Conservation (phyloP, 1,140 invertebrate species). For the Akabosia matsudoensis region DNA sequence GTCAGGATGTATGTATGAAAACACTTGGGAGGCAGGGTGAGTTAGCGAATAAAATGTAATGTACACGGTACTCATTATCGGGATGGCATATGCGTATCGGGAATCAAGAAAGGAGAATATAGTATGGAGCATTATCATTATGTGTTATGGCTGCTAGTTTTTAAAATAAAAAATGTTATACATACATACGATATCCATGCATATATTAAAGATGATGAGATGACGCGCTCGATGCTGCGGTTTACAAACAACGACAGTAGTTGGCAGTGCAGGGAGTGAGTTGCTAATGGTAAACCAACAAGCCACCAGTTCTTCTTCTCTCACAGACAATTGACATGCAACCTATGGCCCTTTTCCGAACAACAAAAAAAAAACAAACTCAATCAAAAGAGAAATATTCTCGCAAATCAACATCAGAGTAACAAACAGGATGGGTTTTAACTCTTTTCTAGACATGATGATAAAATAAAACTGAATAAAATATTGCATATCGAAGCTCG, state of each 20-base stretch:
- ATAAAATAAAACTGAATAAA: too few species aligned
- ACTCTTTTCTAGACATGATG: too few species aligned
- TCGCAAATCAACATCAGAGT: not conserved
- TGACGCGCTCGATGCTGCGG: not conserved
- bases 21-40: not conserved
- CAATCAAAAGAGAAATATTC: not conserved
- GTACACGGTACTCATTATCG: not conserved
- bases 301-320: not conserved
- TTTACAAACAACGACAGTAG: not conserved
- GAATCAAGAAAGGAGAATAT: too few species aligned
- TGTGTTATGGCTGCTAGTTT: not conserved
- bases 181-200: not conserved
- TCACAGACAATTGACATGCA: not conserved
- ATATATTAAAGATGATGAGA: not conserved
- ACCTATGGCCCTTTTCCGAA: not conserved
- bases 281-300: not conserved
- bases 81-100: not conserved
- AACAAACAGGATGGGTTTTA: too few species aligned
- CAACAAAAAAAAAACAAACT: not conserved
- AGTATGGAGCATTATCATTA: not conserved
- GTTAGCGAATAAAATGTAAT: not conserved
- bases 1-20: too few species aligned
- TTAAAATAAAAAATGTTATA: too few species aligned
- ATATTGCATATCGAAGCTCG: too few species aligned
- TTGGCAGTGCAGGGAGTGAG: not conserved